Evolutionary conservation across 2,797 vertebrate genomes (phyloP), one percentile per base, ranked within the genome.

Genomic region (Adelosebastes latens): DNA sequence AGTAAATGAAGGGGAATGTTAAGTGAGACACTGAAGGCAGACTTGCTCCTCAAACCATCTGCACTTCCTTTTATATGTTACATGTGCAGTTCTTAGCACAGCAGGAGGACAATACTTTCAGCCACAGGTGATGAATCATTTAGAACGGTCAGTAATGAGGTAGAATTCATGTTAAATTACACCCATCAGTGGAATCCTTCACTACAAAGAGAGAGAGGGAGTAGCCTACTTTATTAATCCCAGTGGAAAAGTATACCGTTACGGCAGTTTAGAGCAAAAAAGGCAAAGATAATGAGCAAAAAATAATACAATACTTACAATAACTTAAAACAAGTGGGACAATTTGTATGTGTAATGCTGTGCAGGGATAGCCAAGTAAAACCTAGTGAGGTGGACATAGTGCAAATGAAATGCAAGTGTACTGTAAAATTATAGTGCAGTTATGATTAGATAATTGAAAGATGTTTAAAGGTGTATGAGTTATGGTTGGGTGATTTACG

Each of bases 1-100:
- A 89, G 66, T 80, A 72, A 86, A 86, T 79, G 70, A 82, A 85
- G 80, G 69, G 75, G 83, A 74, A 88, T 86, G 83, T 87, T 81
- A 81, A 84, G 76, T 82, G 76, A 89, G 76, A 78, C 27, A 60
- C 49, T 80, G 66, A 83, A 74, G 77, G 52, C 76, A 79, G 73
- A 75, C 78, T 46, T 34, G n/a, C 80, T 89, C 76, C 79, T 80
- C 34, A 29, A 79, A 77, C 61, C 79, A 69, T 88, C 68, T 85
- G 59, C 12, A 42, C 31, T 62, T 74, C 34, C 63, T 83, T 82
- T 84, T 79, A 84, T 86, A 39, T 29, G 36, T 83, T 77, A 34
- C 42, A 39, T 18, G 27, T 32, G 61, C 31, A 42, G 63, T 52
- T 79, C 62, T 63, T 12, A 16, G 34, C 79, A 20, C 72, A 73